A percentile compares a stretch with the other conserved stretches of the same genome.
Conservation (phyloP, 2,888 invertebrate species). For the Eristalis pertinax region DNA sequence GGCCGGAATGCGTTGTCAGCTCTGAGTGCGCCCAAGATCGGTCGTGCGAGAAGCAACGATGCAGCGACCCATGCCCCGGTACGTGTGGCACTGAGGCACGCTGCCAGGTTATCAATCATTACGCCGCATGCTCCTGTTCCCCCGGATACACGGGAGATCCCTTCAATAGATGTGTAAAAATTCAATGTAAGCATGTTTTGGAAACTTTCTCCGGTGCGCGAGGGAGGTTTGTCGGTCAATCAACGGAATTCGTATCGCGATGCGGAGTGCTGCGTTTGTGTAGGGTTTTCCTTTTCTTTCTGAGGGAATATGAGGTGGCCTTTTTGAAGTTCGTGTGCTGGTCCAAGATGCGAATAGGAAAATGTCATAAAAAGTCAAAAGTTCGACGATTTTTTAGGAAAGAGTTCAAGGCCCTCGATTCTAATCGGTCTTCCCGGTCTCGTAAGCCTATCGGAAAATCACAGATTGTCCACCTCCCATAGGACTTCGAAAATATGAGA, state of each 20-base stretch:
- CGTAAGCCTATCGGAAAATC: background rate
- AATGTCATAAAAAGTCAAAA: too few species aligned
- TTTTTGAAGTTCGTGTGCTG: too few species aligned
- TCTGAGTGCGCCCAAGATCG: constrained; percentile 91
- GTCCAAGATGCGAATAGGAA: too few species aligned
- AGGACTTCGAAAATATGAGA: too few species aligned
- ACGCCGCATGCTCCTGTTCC: constrained; percentile 92
- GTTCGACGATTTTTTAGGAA: too few species aligned
- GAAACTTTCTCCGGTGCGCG: background rate
- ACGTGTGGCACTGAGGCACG: constrained; percentile 91
- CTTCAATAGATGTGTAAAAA: constrained; percentile 86
- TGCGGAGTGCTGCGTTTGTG: too few species aligned
- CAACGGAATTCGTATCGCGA: background rate
- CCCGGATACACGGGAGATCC: constrained; percentile 91
- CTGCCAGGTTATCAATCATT: constrained; percentile 92
- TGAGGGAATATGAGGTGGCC: too few species aligned
- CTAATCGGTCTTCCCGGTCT: background rate
- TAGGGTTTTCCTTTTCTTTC: background rate
- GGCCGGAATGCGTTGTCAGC: constrained; percentile 92
- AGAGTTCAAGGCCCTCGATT: constrained; percentile 7
- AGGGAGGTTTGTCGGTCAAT: constrained; percentile 44
- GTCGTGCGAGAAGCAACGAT: constrained; percentile 91
- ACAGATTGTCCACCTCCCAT: background rate
- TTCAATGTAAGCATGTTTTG: constrained; percentile 84
- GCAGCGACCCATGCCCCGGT: constrained; percentile 90